Percentiles rank a stretch among this genome's conserved stretches.
These are phyloP conservation scores for Orthosia gracilis DNA, from an alignment of 2,888 invertebrate genomes.

Conservation along the genomic window DNA sequence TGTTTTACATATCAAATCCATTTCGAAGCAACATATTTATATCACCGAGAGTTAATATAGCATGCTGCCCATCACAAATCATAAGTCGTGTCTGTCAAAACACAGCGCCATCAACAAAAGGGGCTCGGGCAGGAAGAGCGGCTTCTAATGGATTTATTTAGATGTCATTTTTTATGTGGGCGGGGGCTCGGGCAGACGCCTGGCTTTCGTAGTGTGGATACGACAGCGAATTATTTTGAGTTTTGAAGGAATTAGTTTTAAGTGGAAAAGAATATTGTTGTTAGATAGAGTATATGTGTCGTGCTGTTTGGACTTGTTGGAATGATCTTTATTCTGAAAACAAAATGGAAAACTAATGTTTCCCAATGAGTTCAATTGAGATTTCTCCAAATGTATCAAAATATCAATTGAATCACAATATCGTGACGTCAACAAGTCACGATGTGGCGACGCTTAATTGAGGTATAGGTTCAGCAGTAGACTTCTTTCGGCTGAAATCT, in stretches of 20 bases:
- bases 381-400: too few species aligned
- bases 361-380: neutral
- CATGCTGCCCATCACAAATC: constrained; percentile 88
- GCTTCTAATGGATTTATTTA: constrained; percentile 90
- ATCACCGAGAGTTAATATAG: constrained; percentile 77
- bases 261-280: neutral
- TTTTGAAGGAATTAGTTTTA: constrained; percentile 1
- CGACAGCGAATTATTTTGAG: constrained; percentile 49
- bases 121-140: constrained; percentile 88
- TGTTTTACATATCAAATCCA: constrained; percentile 46
- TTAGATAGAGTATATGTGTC: neutral
- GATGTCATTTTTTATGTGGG: constrained; percentile 92
- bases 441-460: too few species aligned
- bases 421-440: too few species aligned
- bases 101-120: constrained; percentile 86
- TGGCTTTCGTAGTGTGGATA: constrained; percentile 80
- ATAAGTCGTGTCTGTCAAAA: constrained; percentile 85
- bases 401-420: too few species aligned
- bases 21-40: constrained; percentile 55
- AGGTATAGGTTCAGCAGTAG: too few species aligned
- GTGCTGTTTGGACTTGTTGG: neutral
- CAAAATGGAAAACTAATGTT: neutral
- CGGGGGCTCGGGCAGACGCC: constrained; percentile 88
- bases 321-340: neutral
- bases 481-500: too few species aligned